Evolutionary conservation across 1,140 invertebrate species (phyloP), one percentile per base, ranked within the genome.

Genomic region (Sesamia nonagrioides): DNA sequence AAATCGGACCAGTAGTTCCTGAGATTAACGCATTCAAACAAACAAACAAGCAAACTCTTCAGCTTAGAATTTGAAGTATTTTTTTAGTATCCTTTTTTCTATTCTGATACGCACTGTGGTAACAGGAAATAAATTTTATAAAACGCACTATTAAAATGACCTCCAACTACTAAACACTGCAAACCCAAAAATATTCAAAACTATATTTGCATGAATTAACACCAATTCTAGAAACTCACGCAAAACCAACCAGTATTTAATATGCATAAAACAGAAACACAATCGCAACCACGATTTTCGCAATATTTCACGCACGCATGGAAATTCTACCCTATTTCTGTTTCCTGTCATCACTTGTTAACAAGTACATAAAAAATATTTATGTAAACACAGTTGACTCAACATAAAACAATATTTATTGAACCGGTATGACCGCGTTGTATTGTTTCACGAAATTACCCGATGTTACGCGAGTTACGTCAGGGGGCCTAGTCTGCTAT

Each of bases 381-480:
- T 63, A 42, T 63, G 60, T 63, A 63, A 63, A 63, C 15, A 63
- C 35, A 33, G 27, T 33, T 63, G 60, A 63, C 60, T 17, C 11
- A 42, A 63, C 37, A 18, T 18, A 35, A 63, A 63, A 42, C 37
- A 63, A 40, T 63, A 63, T 63, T 63, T 42, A 42, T 40, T 18
- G 37, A 63, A 63, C 60, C 35, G 35, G 37, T 11, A 8, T 40
- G 60, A 42, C 60, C 37, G 60, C 17, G 60, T 63, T 42, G 37
- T 63, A 63, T 40, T 63, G 37, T 63, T 63, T 63, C 37, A 11
- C 35, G n/a, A 63, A 37, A 8, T 56, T 56, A 27, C 8, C 54
- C 60, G 60, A 63, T 61, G 58, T 63, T 63, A 63, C 60, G 9
- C n/a, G 60, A 63, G 60, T 63, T 63, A 63, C 60, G 60, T 63